These are phyloP conservation scores for Venustaconcha ellipsiformis DNA, from an alignment of 1,140 invertebrate genomes.

Conservation along the genomic window DNA sequence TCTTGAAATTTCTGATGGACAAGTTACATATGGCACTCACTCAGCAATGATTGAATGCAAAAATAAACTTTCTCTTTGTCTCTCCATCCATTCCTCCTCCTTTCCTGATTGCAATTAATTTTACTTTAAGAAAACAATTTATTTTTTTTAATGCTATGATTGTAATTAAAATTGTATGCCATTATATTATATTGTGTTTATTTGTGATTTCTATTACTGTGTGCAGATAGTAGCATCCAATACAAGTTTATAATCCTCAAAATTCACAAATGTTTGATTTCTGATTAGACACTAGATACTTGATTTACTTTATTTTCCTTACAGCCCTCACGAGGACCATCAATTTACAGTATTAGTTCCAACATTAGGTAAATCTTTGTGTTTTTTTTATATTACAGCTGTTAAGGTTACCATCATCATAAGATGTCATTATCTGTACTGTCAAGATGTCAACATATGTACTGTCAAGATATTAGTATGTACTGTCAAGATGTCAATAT, in stretches of 20 bases:
- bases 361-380: constrained; percentile 45
- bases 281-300: not conserved
- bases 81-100: too few species aligned
- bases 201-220: too few species aligned
- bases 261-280: not conserved
- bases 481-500: not conserved
- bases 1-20: too few species aligned
- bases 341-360: constrained; percentile 44
- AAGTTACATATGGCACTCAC: too few species aligned
- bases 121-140: too few species aligned
- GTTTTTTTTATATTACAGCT: not conserved
- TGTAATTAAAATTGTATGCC: too few species aligned
- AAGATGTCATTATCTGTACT: not conserved
- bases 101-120: too few species aligned
- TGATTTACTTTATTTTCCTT: constrained; percentile 5
- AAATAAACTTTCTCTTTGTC: too few species aligned
- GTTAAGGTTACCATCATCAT: not conserved
- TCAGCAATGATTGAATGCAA: too few species aligned
- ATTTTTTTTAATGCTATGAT: too few species aligned
- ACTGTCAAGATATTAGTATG: not conserved
- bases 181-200: too few species aligned
- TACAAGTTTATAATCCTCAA: not conserved
- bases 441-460: not conserved
- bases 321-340: constrained; percentile 47
- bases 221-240: too few species aligned